Base-by-base conservation (phyloP, 2,888 invertebrate species). In the Platynereis dumerilii region DNA sequence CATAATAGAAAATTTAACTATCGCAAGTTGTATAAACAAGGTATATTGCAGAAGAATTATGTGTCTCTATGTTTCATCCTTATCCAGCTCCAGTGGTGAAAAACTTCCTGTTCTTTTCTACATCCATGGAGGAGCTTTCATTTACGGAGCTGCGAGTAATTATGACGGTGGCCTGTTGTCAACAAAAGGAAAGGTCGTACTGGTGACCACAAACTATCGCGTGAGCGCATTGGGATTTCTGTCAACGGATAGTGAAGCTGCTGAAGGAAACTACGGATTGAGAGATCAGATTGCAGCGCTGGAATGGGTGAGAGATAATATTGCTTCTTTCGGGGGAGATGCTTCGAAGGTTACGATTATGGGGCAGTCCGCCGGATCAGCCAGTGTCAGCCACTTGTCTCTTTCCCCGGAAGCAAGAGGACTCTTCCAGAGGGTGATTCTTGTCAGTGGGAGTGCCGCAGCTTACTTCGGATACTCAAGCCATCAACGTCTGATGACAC, bases 181-280 rank as follows among this genome's bases (percentile, higher is more conserved):
- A n/a, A 29, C 60, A n/a, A 54, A 58, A 5, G 70, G 67, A 17
- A 45, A 69, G 39, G 67, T 70, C 54, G 67, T 72, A 26, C 67
- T 72, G 20, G 70, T 72, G 26, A 64, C 56, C 24, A 61, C 64
- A 42, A 70, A 72, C 67, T 72, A 72, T 55, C 28, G 72, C 15
- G 56, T 72, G 27, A 28, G 65, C 34, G 53, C 58, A 15, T 22
- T 70, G 7, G 71, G 71, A 12, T 71, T 66, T 20, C 24, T 58
- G 42, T 44, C 57, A 15, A 57, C 61, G 45, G 66, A 64, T 15
- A 66, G 66, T 54, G 60, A 60, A 17, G 22, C 20, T 34, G 22
- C 34, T 53, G 27, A 27, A 3, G 60, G 60, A 2, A 60, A 60
- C 52, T 60, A 60, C 34, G 22, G n/a, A 5, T 24, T 60, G 29